Evolutionary conservation across 2,888 invertebrate genomes (phyloP), one percentile per base, ranked within the genome.

Genomic region (Tortricodes alternella): DNA sequence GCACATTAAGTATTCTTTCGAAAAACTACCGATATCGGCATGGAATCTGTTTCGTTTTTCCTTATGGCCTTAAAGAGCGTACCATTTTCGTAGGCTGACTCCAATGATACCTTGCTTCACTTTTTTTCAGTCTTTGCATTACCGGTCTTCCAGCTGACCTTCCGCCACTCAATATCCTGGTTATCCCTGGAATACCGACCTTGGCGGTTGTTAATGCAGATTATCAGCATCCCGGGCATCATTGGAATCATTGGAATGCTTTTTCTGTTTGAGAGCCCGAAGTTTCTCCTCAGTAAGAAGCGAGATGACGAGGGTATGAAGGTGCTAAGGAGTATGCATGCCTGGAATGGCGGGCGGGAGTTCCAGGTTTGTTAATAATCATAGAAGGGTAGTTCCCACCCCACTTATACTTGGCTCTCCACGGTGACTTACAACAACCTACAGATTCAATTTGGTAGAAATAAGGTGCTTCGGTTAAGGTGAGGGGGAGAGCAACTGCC

Each of bases 231-330:
- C 0, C 93, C 96, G 0, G 92, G 94, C 41, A 67, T 94, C 0
- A 29, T 94, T 0, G 93, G 94, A 0, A 90, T 93, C 0, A 7
- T 93, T 0, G 86, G 91, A 21, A 80, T 93, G 13, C 67, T 89
- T 0, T 84, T 85, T 38, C 80, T 94, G 50, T 93, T 94, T 0
- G 96, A 96, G 74, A 96, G 95, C 63, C 96, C 96, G 0, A 95
- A 95, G 74, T 96, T 94, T 72, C 84, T 94, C 37, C 85, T 95
- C 2, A 92, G 93, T 32, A 93, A 92, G 63, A 92, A 93, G 0
- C 83, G 86, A 53, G 78, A 91, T 0, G 83, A 91, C 0, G 90
- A 92, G 46, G 93, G 95, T 0, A 63, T 95, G 23, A 60, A 70
- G 0, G 73, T 79, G 3, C 62, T 89, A 29, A 73, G 62, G 24